Evolutionary conservation across 2,113 vertebrate genomes (phyloP).

Genomic region (Riparia riparia): DNA sequence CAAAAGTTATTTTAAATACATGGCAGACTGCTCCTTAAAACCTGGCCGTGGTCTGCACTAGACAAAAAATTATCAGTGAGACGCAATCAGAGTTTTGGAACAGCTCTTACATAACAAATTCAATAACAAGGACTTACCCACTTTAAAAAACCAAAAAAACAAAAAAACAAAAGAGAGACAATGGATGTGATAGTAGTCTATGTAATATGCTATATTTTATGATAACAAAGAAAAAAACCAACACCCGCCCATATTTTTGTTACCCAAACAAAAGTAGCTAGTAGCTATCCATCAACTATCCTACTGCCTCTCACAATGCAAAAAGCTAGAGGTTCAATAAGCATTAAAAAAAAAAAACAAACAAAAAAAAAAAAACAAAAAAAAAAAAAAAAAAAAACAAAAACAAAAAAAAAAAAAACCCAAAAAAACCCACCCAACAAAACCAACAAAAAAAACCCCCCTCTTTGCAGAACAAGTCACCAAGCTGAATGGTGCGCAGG

Average conservation of each 20-base stretch:
- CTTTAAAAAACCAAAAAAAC: neutral
- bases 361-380: neutral
- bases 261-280: neutral
- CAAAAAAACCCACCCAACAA: neutral
- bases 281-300: neutral
- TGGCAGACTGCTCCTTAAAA: neutral
- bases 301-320: neutral
- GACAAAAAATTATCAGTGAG: neutral
- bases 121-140: neutral
- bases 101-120: neutral
- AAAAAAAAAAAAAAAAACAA: neutral
- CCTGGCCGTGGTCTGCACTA: neutral
- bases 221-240: neutral
- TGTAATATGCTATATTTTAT: neutral
- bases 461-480: neutral
- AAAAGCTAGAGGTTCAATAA: neutral
- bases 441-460: neutral
- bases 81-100: neutral
- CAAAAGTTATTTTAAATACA: neutral
- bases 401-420: neutral
- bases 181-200: neutral
- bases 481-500: neutral
- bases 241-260: fast-evolving
- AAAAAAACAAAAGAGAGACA: neutral
- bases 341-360: neutral